A percentile compares a stretch with the other conserved stretches of the same genome.
Conservation (phyloP, 2,888 invertebrate species). For the Melinaea marsaeus region DNA sequence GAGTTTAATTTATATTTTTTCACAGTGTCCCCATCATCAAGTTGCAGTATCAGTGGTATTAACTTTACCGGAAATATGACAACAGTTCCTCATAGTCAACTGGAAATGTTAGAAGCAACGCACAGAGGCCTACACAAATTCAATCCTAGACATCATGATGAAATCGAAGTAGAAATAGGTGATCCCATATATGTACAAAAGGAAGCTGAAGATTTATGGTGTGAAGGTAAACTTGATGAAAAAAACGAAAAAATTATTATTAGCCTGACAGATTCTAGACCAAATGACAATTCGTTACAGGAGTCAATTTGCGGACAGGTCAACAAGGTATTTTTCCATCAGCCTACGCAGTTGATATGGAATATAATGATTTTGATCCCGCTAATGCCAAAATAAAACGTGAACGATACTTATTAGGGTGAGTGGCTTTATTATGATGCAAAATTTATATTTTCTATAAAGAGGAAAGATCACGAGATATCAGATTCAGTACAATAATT, state of each 20-base stretch:
- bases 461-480: neutral
- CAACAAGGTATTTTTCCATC: conserved; percentile 97
- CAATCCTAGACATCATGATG: conserved; percentile 95
- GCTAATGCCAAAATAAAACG: conserved; percentile 89
- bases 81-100: conserved; percentile 86
- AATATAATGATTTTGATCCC: conserved; percentile 97
- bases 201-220: conserved; percentile 98
- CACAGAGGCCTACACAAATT: conserved; percentile 98
- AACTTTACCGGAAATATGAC: conserved; percentile 82
- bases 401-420: conserved; percentile 91
- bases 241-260: neutral
- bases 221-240: conserved; percentile 84
- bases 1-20: too few relatives aligned
- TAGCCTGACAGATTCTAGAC: neutral
- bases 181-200: conserved; percentile 98
- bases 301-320: conserved; percentile 95
- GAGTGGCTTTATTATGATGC: conserved; percentile 28
- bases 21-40: conserved; percentile 79
- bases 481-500: too few relatives aligned
- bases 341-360: conserved; percentile 97
- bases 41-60: conserved; percentile 71
- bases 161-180: conserved; percentile 97
- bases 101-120: conserved; percentile 94
- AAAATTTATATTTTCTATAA: neutral
- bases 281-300: conserved; percentile 61